A percentile compares a stretch with the other conserved stretches of the same genome.
phyloP scores from a whole-genome alignment of 2,797 vertebrate species.

The Aldrovandia affinis region DNA sequence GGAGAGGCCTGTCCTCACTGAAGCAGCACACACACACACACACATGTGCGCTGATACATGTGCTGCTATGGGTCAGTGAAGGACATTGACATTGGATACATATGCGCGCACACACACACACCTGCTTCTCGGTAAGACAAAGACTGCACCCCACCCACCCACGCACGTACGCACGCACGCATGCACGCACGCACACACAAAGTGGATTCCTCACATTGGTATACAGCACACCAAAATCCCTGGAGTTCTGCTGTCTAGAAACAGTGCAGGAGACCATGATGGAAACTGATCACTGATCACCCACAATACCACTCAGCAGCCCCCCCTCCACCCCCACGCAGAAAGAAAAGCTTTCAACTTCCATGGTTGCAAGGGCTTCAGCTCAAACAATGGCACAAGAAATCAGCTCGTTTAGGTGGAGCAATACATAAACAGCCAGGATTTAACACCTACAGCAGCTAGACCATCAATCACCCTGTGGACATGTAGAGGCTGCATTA shows the following conservation, averaged over 20 bases:
- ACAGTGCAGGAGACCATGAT: conserved; percentile 45
- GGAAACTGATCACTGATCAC: conserved; percentile 40
- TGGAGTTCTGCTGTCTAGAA: conserved; percentile 34
- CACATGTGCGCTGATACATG: background rate
- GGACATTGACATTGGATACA: background rate
- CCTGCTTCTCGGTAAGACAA: background rate
- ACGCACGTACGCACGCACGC: background rate
- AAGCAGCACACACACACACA: background rate
- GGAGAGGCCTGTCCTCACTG: background rate
- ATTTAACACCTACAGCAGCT: conserved; percentile 21
- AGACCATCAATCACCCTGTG: conserved; percentile 44
- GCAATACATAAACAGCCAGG: background rate
- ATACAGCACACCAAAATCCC: conserved; percentile 31
- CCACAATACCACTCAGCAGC: conserved; percentile 19
- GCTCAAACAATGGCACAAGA: background rate
- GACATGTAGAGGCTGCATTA: conserved; percentile 10
- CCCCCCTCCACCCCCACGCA: conserved; percentile 48
- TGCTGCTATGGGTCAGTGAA: background rate
- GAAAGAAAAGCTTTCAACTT: conserved; percentile 54
- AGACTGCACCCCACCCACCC: background rate
- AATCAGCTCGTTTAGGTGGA: background rate
- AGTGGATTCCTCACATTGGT: background rate
- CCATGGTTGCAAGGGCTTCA: background rate
- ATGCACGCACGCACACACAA: background rate
- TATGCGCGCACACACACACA: background rate